Conservation (phyloP, 2,888 invertebrate genomes). For the Amiota minor region DNA sequence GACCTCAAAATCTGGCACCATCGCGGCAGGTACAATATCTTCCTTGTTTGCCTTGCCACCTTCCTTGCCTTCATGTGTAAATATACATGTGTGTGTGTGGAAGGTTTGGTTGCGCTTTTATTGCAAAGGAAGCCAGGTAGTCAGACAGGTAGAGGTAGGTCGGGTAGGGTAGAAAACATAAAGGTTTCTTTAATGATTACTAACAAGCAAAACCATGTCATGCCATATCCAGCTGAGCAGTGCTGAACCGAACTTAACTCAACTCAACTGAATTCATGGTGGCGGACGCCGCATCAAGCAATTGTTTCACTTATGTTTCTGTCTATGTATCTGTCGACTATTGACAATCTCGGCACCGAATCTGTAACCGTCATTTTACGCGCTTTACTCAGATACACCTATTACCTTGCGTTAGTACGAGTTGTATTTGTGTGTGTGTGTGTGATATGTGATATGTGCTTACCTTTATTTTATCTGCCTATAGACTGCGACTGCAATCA, state of each 20-base stretch:
- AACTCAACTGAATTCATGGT: neutral
- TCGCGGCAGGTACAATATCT: slow-evolving; percentile 2
- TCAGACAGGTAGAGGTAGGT: neutral
- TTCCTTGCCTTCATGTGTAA: neutral
- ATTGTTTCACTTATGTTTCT: slow-evolving; percentile 4
- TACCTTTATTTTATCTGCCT: neutral
- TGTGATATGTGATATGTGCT: neutral
- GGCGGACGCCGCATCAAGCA: neutral
- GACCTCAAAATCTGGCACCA: neutral
- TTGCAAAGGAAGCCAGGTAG: too few species aligned
- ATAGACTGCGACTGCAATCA: neutral
- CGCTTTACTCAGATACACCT: neutral
- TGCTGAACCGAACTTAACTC: neutral
- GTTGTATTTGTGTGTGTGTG: neutral
- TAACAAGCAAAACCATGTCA: slow-evolving; percentile 33
- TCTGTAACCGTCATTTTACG: slow-evolving; percentile 25
- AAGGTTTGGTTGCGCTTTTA: neutral
- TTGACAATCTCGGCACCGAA: slow-evolving; percentile 17
- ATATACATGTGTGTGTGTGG: neutral
- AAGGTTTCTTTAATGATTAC: slow-evolving; percentile 46
- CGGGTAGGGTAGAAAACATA: neutral
- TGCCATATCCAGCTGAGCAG: neutral
- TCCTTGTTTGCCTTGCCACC: neutral
- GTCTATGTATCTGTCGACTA: neutral
- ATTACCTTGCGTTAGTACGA: too few species aligned